Conservation (phyloP, 2,888 invertebrate species). For the Acrobasis consociella region DNA sequence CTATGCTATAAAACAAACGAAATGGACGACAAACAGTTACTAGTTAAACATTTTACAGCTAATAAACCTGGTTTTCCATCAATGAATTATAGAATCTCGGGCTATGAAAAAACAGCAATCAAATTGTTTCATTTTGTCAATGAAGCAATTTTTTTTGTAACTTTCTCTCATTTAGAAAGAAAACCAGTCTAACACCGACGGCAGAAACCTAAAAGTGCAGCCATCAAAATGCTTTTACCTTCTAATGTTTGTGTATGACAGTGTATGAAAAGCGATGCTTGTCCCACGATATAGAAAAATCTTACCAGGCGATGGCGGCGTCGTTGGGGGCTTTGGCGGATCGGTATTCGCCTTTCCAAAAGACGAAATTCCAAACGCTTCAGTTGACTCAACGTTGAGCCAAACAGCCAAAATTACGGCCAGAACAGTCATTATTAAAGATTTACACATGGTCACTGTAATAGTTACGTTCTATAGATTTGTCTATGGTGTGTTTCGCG, state of each 20-base stretch:
- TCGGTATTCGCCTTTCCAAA: constrained; percentile 74
- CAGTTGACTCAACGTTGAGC: constrained; percentile 46
- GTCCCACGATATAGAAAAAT: constrained; percentile 47
- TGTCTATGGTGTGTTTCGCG: constrained; percentile 28
- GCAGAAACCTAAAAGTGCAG: constrained; percentile 2
- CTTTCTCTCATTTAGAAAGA: not conserved
- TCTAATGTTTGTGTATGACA: constrained; percentile 22
- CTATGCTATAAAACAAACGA: constrained; percentile 7
- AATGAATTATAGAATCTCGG: not conserved
- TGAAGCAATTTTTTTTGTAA: not conserved
- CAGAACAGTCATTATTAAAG: constrained; percentile 29
- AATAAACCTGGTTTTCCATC: constrained; percentile 6
- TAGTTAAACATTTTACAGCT: not conserved
- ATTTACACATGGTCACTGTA: constrained; percentile 34
- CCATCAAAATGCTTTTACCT: constrained; percentile 11
- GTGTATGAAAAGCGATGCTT: constrained; percentile 31
- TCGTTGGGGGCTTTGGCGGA: constrained; percentile 64
- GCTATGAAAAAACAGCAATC: not conserved
- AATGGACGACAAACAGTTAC: constrained; percentile 2
- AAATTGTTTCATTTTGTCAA: not conserved
- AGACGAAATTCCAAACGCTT: constrained; percentile 69
- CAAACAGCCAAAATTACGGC: constrained; percentile 48
- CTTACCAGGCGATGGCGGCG: constrained; percentile 72
- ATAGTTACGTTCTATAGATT: constrained; percentile 27
- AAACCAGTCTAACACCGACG: constrained; percentile 5